A percentile compares a stretch with the other conserved stretches of the same genome.
Conservation (phyloP, 2,888 invertebrate genomes). For the Myopa testacea region DNA sequence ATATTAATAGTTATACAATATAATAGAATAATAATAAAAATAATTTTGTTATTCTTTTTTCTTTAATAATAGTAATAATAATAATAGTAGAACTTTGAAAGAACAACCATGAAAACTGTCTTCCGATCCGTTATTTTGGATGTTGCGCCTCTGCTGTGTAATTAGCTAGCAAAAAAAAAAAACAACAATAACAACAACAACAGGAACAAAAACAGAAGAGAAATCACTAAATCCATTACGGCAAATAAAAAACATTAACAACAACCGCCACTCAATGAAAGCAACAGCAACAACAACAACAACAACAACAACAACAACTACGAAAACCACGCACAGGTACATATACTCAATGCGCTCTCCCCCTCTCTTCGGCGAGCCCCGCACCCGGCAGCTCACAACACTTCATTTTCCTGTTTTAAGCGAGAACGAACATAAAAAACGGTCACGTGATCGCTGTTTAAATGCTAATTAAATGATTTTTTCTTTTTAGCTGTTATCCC, state of each 20-base stretch:
- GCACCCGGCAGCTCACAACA: not conserved
- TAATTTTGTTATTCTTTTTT: too few species aligned
- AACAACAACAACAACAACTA: slow-evolving; percentile 32
- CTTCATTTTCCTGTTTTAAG: not conserved
- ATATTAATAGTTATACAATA: too few species aligned
- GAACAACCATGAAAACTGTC: slow-evolving; percentile 10
- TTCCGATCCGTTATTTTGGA: slow-evolving; percentile 35
- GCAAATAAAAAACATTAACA: slow-evolving; percentile 42
- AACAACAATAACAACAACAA: slow-evolving; percentile 4
- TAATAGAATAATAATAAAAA: too few species aligned
- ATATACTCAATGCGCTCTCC: slow-evolving; percentile 59
- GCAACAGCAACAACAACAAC: slow-evolving; percentile 37
- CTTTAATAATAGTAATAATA: too few species aligned
- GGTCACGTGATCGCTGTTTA: slow-evolving; percentile 32
- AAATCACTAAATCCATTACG: not conserved
- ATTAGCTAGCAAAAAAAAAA: not conserved
- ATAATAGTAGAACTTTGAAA: not conserved
- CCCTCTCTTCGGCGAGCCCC: slow-evolving; percentile 54
- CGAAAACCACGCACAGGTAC: slow-evolving; percentile 48
- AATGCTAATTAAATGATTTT: slow-evolving; percentile 39
- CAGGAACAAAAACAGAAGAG: not conserved
- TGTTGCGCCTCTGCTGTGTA: not conserved
- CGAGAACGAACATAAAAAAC: slow-evolving; percentile 6
- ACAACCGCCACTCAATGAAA: slow-evolving; percentile 41
- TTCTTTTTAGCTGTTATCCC: not conserved